phyloP scores from a whole-genome alignment of 1,140 invertebrate species.

The Dendroctonus ponderosae region DNA sequence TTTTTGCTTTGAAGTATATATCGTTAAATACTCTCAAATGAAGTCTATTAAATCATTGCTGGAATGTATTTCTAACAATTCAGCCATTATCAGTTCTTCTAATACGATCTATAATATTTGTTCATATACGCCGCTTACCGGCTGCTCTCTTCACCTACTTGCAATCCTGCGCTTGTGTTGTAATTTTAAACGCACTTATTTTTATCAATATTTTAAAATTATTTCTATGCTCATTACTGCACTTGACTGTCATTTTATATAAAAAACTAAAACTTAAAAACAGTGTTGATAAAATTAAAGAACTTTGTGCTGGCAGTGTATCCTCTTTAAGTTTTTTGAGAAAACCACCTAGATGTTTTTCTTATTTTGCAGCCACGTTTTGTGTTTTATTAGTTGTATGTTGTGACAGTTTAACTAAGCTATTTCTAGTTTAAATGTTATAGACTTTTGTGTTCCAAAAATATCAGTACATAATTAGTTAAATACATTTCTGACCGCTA shows the following conservation, averaged over 20 bases:
- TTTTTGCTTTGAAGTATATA: too few species aligned
- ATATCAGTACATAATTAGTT: slow-evolving; percentile 6
- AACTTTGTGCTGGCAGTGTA: slow-evolving; percentile 31
- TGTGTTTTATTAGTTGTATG: slow-evolving; percentile 31
- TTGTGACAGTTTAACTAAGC: slow-evolving; percentile 26
- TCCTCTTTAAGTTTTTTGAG: slow-evolving; percentile 9
- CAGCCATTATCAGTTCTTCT: too few species aligned
- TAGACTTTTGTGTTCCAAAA: slow-evolving; percentile 24
- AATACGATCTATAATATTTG: too few species aligned
- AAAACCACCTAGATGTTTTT: slow-evolving; percentile 21
- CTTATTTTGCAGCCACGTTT: slow-evolving; percentile 30
- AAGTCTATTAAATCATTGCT: too few species aligned
- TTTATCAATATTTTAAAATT: too few species aligned
- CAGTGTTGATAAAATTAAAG: slow-evolving; percentile 35
- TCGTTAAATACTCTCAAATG: too few species aligned
- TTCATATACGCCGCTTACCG: too few species aligned
- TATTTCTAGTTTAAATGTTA: slow-evolving; percentile 29
- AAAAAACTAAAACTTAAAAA: slow-evolving; percentile 8
- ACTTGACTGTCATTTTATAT: slow-evolving; percentile 1
- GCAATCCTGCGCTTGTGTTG: too few species aligned
- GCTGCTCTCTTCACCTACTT: too few species aligned
- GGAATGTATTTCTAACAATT: too few species aligned
- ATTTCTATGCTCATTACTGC: not conserved
- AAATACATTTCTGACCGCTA: slow-evolving; percentile 17
- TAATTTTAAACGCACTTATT: too few species aligned